Percentiles rank a stretch among this genome's conserved stretches.
Conservation (phyloP, 2,113 vertebrate species). For the Pavo muticus region DNA sequence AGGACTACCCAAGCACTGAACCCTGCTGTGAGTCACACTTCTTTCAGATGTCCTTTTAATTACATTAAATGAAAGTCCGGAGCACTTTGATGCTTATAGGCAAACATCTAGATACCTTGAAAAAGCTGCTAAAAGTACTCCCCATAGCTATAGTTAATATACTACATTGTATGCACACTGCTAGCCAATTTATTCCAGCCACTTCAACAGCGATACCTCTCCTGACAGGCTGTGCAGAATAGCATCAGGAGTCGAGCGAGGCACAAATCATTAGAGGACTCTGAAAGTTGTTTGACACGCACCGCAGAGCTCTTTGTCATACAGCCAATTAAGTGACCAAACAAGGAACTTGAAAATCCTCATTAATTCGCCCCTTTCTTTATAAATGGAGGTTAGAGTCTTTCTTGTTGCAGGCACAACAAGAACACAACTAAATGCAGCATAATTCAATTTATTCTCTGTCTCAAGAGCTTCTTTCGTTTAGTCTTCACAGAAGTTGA, state of each 20-base stretch:
- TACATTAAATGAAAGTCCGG: conserved; percentile 77
- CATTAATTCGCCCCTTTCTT: conserved; percentile 76
- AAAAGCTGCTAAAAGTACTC: conserved; percentile 76
- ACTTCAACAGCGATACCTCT: conserved; percentile 75
- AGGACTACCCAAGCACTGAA: conserved; percentile 66
- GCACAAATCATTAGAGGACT: conserved; percentile 74
- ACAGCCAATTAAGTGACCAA: conserved; percentile 82
- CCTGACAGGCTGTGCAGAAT: conserved; percentile 65
- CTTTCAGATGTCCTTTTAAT: conserved; percentile 82
- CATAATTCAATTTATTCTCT: conserved; percentile 70
- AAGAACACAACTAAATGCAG: conserved; percentile 46
- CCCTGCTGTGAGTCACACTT: conserved; percentile 66
- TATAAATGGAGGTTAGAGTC: conserved; percentile 69
- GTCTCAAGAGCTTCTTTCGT: conserved; percentile 33
- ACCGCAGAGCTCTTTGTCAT: conserved; percentile 75
- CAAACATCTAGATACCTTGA: conserved; percentile 72
- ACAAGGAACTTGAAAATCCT: conserved; percentile 77
- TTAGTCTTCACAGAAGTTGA: conserved; percentile 19
- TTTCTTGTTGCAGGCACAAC: conserved; percentile 52
- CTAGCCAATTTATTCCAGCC: conserved; percentile 79
- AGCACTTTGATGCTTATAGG: conserved; percentile 74
- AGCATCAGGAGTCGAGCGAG: conserved; percentile 70
- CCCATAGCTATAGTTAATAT: conserved; percentile 78
- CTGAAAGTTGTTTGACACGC: conserved; percentile 77
- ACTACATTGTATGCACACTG: conserved; percentile 59